Conservation (phyloP, 2,113 vertebrate species). For the Urocitellus parryii region DNA sequence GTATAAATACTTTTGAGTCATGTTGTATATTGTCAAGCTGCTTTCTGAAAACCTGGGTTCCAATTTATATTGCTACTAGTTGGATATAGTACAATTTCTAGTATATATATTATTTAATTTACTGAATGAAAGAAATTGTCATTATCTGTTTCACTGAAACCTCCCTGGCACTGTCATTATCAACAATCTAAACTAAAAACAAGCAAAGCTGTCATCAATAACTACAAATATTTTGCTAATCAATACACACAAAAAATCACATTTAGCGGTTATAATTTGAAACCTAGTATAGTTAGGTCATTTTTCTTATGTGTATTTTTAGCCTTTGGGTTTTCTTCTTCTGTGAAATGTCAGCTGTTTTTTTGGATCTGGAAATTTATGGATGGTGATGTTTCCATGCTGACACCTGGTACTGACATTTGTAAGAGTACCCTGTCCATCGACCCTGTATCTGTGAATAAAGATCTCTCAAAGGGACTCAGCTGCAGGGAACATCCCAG, state of each 20-base stretch:
- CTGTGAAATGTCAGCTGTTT: background rate
- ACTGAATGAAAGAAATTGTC: background rate
- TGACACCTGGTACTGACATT: background rate
- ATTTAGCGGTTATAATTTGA: background rate
- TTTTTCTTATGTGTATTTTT: background rate
- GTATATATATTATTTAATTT: background rate
- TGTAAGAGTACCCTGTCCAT: background rate
- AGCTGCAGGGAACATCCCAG: background rate
- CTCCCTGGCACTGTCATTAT: background rate
- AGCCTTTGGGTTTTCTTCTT: background rate
- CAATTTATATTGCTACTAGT: background rate
- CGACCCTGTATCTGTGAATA: background rate
- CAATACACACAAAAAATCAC: background rate
- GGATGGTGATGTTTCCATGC: background rate
- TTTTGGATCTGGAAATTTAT: background rate
- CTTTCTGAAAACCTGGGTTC: conserved; percentile 18
- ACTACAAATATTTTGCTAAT: background rate
- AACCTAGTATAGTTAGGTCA: background rate
- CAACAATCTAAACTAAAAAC: background rate
- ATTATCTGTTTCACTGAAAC: background rate
- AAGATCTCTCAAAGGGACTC: background rate
- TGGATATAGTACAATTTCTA: background rate
- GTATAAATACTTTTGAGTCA: background rate
- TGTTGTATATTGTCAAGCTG: background rate
- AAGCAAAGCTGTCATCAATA: background rate